phyloP scores from a whole-genome alignment of 2,797 vertebrate genomes.

The Leptatherina wallacei region DNA sequence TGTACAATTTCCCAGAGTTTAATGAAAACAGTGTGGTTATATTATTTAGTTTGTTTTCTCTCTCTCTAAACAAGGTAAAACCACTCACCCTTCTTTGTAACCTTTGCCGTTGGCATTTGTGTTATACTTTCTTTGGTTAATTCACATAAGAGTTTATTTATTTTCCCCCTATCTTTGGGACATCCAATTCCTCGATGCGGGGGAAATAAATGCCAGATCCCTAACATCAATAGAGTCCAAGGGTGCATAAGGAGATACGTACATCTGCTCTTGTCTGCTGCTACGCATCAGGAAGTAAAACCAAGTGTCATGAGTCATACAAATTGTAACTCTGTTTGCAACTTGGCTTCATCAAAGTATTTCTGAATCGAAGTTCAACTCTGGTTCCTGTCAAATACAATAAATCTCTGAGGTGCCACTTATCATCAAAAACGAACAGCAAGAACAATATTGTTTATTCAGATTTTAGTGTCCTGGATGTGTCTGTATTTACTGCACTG shows the following conservation, averaged over 20 bases:
- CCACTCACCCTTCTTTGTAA: constrained; percentile 35
- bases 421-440: not conserved
- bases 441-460: not conserved
- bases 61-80: constrained; percentile 63
- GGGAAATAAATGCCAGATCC: not conserved
- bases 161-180: not conserved
- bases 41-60: constrained; percentile 63
- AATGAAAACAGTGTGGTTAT: constrained; percentile 65
- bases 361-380: constrained; percentile 34
- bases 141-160: constrained; percentile 29
- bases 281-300: constrained; percentile 34
- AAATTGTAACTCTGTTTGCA: constrained; percentile 24
- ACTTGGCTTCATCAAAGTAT: constrained; percentile 26
- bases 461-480: constrained; percentile 2
- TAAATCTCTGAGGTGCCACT: constrained; percentile 21
- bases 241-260: constrained; percentile 32
- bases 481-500: constrained; percentile 14
- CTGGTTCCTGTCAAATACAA: constrained; percentile 31
- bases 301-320: constrained; percentile 33
- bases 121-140: constrained; percentile 45
- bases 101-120: constrained; percentile 46
- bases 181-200: not conserved
- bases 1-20: constrained; percentile 55
- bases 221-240: constrained; percentile 19
- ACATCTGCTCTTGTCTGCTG: constrained; percentile 33